Percentiles rank a stretch among this genome's conserved stretches.
These are phyloP conservation scores for Microcebus tavaratra DNA, from an alignment of 2,113 vertebrate species.

Conservation along the genomic window DNA sequence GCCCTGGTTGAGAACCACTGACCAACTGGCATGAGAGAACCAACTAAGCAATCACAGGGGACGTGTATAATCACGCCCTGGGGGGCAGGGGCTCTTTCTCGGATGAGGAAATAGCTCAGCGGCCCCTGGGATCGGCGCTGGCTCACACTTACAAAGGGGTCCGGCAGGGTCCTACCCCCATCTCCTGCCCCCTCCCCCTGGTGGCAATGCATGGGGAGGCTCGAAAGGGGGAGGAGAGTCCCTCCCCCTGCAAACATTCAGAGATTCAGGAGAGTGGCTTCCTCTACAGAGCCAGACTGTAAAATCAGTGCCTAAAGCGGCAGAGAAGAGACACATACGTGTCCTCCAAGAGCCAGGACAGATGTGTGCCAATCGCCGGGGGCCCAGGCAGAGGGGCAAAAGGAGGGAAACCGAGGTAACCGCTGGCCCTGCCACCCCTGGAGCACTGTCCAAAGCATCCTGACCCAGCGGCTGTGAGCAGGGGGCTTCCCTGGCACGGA, in stretches of 20 bases:
- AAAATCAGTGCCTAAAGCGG: not conserved
- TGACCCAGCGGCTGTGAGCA: not conserved
- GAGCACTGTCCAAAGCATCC: not conserved
- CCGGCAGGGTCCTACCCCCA: fast-evolving
- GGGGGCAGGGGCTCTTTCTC: not conserved
- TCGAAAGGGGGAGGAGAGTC: too few species aligned
- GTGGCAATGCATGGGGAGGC: fast-evolving
- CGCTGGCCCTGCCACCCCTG: not conserved
- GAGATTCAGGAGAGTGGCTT: too few species aligned
- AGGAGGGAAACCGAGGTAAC: not conserved
- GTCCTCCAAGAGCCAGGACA: not conserved
- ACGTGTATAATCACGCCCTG: fast-evolving
- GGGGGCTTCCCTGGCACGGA: not conserved
- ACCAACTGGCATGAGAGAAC: fast-evolving
- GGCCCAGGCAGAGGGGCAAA: not conserved
- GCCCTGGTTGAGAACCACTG: not conserved
- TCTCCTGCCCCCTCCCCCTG: not conserved
- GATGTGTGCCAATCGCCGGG: too few species aligned
- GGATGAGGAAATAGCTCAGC: too few species aligned
- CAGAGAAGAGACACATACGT: not conserved
- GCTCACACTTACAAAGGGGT: not conserved
- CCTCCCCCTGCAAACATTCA: too few species aligned
- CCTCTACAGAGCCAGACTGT: not conserved
- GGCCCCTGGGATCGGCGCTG: fast-evolving
- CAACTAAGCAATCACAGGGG: fast-evolving